These are phyloP conservation scores for Apotomis turbidana DNA, from an alignment of 2,888 invertebrate species.

Conservation along the genomic window DNA sequence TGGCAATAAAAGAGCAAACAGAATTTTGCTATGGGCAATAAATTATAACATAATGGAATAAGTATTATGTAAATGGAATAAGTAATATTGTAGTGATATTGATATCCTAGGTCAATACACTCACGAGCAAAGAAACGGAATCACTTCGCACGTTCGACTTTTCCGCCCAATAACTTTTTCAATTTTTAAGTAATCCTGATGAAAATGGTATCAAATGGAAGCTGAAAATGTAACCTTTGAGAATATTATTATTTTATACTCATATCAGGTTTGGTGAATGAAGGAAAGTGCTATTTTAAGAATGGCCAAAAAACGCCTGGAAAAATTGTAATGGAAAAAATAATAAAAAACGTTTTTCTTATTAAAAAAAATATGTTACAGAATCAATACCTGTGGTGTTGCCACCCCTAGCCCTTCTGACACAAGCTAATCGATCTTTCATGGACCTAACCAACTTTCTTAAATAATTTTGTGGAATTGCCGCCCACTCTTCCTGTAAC, in stretches of 20 bases:
- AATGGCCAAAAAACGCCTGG: background rate
- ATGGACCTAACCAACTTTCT: no score
- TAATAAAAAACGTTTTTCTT: background rate
- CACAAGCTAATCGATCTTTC: background rate
- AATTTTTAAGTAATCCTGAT: background rate
- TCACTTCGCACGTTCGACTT: background rate
- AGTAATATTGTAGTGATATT: no score
- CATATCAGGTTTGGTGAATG: background rate
- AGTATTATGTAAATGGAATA: no score
- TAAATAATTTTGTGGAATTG: no score
- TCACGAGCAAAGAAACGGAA: background rate
- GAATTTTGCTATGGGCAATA: no score
- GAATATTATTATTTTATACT: background rate
- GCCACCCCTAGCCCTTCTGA: background rate
- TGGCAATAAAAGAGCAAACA: no score
- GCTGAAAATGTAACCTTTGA: background rate
- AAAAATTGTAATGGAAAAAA: background rate
- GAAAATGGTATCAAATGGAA: constrained; percentile 5
- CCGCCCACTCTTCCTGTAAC: no score
- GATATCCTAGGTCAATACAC: no score
- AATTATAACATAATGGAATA: no score
- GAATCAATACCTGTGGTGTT: background rate
- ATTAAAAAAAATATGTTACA: no score
- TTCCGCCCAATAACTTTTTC: background rate
- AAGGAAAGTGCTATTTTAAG: background rate